phyloP scores from a whole-genome alignment of 2,888 invertebrate genomes.

The Athripsodes cinereus region DNA sequence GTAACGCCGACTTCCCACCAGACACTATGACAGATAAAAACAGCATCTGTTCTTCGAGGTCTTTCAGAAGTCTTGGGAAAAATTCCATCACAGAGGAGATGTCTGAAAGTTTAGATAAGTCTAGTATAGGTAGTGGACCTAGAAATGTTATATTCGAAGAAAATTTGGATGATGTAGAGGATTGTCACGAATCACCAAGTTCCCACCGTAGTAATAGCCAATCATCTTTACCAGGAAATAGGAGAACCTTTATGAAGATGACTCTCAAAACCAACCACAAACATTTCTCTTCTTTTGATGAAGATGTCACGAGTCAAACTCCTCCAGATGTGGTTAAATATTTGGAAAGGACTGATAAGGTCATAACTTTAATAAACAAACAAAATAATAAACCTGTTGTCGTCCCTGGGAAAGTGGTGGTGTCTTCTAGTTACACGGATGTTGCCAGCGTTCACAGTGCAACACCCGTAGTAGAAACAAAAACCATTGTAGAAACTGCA shows the following conservation, averaged over 20 bases:
- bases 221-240: conserved; percentile 22
- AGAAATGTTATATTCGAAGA: conserved; percentile 26
- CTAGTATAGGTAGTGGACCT: conserved; percentile 26
- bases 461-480: conserved; percentile 12
- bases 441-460: conserved; percentile 20
- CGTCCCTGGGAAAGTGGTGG: conserved; percentile 12
- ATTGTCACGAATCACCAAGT: conserved; percentile 22
- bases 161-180: conserved; percentile 21
- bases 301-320: conserved; percentile 26
- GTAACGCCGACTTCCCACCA: conserved; percentile 32
- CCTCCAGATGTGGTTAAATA: conserved; percentile 27
- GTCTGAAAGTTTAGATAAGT: conserved; percentile 26
- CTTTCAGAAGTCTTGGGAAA: conserved; percentile 34
- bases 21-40: conserved; percentile 39
- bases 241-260: conserved; percentile 22
- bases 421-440: conserved; percentile 24
- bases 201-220: conserved; percentile 25
- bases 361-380: conserved; percentile 23
- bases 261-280: conserved; percentile 24
- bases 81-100: conserved; percentile 26
- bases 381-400: conserved; percentile 14
- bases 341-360: conserved; percentile 26
- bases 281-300: conserved; percentile 26
- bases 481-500: conserved; percentile 1
- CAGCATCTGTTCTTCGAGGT: conserved; percentile 39